A percentile compares a stretch with the other conserved stretches of the same genome.
Evolutionary conservation across 2,797 vertebrate genomes (phyloP).

Genomic region (Buceros bicornis): DNA sequence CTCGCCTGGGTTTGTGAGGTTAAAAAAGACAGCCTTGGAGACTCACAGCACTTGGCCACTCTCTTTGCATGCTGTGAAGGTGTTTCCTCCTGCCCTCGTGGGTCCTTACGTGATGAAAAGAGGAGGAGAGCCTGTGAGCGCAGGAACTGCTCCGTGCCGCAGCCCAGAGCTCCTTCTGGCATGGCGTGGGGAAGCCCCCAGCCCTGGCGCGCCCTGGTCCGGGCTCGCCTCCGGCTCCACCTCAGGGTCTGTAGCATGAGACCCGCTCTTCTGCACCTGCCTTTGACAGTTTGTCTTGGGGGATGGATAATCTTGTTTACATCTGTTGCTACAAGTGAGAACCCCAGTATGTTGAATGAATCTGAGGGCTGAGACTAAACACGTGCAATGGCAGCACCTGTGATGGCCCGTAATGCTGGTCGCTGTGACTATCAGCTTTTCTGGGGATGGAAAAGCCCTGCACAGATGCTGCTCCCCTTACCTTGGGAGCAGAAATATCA

Average conservation of each 20-base stretch:
- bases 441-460: fast-evolving
- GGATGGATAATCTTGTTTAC: conserved; percentile 18
- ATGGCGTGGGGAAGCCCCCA: fast-evolving
- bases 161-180: not conserved
- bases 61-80: fast-evolving
- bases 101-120: not conserved
- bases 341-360: conserved; percentile 4
- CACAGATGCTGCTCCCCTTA: not conserved
- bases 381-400: not conserved
- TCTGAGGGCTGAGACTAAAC: conserved; percentile 39
- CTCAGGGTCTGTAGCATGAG: not conserved
- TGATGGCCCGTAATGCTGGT: not conserved
- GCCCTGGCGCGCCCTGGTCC: fast-evolving
- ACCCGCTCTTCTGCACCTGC: not conserved
- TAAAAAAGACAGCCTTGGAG: fast-evolving
- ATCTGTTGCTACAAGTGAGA: conserved; percentile 30
- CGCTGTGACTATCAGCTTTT: not conserved
- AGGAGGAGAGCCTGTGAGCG: not conserved
- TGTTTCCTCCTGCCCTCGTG: not conserved
- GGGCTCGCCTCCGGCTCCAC: not conserved
- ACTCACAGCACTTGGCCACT: fast-evolving
- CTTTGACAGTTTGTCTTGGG: not conserved
- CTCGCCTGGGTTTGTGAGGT: not conserved
- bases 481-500: not conserved
- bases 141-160: not conserved